Percentiles rank a stretch among this genome's conserved stretches.
Conservation (phyloP, 2,888 invertebrate genomes). For the Nephrotoma flavescens region DNA sequence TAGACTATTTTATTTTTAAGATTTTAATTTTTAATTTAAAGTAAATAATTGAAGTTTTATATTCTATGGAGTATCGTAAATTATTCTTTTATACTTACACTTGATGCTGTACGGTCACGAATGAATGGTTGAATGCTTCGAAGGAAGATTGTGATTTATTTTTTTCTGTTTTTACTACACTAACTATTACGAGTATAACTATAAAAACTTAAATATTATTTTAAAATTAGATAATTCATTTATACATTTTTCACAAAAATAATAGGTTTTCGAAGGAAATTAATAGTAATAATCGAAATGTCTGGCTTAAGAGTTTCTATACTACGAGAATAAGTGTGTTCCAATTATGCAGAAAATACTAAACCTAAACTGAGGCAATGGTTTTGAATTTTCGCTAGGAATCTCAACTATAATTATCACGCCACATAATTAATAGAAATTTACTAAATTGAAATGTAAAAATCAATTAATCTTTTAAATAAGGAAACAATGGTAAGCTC, state of each 20-base stretch:
- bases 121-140: not conserved
- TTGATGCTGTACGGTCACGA: not conserved
- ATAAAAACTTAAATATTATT: not conserved
- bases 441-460: too few species aligned
- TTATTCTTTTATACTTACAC: not conserved
- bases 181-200: not conserved
- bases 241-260: not conserved
- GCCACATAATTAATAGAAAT: too few species aligned
- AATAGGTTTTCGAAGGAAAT: not conserved
- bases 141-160: not conserved
- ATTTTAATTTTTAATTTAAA: not conserved
- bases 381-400: too few species aligned
- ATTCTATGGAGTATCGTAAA: not conserved
- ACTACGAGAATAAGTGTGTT: too few species aligned
- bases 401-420: too few species aligned
- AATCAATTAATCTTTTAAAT: too few species aligned
- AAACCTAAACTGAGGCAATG: too few species aligned
- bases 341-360: too few species aligned
- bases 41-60: not conserved
- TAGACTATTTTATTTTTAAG: not conserved
- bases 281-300: too few species aligned
- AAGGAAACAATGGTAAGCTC: too few species aligned
- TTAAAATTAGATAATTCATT: not conserved
- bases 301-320: too few species aligned
- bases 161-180: not conserved